A percentile compares a stretch with the other conserved stretches of the same genome.
Conservation (phyloP, 2,888 invertebrate species). For the Odontocolon sp. region DNA sequence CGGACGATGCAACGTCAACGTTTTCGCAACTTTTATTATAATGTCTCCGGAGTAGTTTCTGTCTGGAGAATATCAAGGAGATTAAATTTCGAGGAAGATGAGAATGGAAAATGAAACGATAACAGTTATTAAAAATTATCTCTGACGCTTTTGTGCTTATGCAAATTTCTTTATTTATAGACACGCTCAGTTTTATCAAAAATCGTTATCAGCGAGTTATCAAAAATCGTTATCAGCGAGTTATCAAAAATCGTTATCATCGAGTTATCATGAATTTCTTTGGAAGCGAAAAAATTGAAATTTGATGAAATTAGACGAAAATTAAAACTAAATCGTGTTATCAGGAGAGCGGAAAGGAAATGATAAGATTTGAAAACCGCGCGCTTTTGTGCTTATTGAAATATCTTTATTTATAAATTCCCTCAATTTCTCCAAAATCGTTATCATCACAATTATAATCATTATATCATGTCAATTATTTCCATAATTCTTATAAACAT, state of each 20-base stretch:
- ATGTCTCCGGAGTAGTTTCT: too few relatives aligned
- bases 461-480: constrained; percentile 4
- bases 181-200: constrained; percentile 4
- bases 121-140: neutral
- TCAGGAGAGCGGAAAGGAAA: too few relatives aligned
- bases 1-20: constrained; percentile 41
- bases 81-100: neutral
- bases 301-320: too few relatives aligned
- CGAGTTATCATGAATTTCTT: too few relatives aligned
- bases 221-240: too few relatives aligned
- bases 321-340: too few relatives aligned
- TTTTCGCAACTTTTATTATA: constrained; percentile 39
- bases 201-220: neutral
- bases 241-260: too few relatives aligned
- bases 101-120: neutral
- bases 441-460: neutral
- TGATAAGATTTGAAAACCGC: too few relatives aligned
- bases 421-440: neutral
- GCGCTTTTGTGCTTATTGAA: neutral
- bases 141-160: neutral
- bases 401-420: constrained; percentile 33
- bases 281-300: too few relatives aligned
- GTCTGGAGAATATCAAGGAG: constrained; percentile 26
- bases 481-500: constrained; percentile 11
- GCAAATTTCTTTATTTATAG: constrained; percentile 28